Evolutionary conservation across 2,888 invertebrate genomes (phyloP).

Genomic region (Zonitis immaculata): DNA sequence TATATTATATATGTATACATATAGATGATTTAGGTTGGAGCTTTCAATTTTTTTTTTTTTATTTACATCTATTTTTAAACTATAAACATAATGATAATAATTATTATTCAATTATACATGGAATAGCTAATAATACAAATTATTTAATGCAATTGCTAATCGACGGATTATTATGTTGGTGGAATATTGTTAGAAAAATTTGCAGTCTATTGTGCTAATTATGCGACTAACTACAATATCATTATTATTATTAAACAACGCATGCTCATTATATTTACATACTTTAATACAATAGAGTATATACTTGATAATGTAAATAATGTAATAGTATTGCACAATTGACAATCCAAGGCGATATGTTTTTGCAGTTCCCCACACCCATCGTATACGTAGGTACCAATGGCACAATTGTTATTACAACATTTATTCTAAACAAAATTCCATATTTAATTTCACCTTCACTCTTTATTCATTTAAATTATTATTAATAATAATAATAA

Average conservation of each 20-base stretch:
- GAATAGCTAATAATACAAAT: background rate
- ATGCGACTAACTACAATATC: background rate
- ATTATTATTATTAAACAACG: conserved; percentile 14
- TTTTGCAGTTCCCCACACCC: conserved; percentile 2
- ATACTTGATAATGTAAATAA: conserved; percentile 1
- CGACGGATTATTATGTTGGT: background rate
- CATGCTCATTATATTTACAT: conserved; percentile 18
- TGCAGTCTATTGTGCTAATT: background rate
- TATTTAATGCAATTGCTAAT: background rate
- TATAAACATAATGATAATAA: too few relatives aligned
- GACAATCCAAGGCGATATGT: conserved; percentile 14
- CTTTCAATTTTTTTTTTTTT: background rate
- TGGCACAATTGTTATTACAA: background rate
- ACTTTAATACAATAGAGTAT: conserved; percentile 24
- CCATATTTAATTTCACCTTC: too few relatives aligned
- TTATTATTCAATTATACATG: too few relatives aligned
- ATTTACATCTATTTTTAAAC: too few relatives aligned
- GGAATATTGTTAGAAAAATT: background rate
- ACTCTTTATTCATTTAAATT: background rate
- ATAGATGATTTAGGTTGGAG: background rate
- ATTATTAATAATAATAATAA: too few relatives aligned
- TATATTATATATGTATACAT: too few relatives aligned
- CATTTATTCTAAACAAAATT: background rate
- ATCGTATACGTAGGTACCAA: too few relatives aligned
- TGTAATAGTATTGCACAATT: conserved; percentile 20